Evolutionary conservation across 2,113 vertebrate genomes (phyloP), one percentile per base, ranked within the genome.

Genomic region (Aegotheles bennettii): DNA sequence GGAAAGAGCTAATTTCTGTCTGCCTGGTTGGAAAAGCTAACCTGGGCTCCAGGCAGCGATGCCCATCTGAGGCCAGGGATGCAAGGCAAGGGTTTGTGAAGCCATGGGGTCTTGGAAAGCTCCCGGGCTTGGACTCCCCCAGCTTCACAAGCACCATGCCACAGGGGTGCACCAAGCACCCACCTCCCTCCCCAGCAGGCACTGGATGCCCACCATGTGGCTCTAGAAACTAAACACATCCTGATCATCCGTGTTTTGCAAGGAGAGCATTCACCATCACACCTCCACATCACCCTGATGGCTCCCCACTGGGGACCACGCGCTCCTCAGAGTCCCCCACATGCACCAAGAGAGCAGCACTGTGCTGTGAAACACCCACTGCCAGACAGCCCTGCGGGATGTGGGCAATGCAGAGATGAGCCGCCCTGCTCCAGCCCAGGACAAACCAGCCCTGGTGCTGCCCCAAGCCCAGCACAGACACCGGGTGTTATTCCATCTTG

Each of bases 171-270:
- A 28, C 16, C 24, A 9, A 42, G 26, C 18, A 31, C 40, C 38
- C 51, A 40, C 6, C 9, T 48, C 33, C 13, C 9, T 47, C 47
- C 24, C 1, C 0, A 0, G 7, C n/a, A n/a, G n/a, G n/a, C n/a
- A n/a, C n/a, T n/a, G n/a, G n/a, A n/a, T n/a, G n/a, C 13, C 20
- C 40, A 23, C 60, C 26, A 16, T 1, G 0, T 0, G 0, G 21
- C 64, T 53, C 84, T 42, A 59, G 26, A 51, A 40, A 25, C 28
- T 2, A 11, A 1, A 24, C 12, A 40, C 3, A 0, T 0, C 2
- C 47, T 3, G 2, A 33, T 64, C 4, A 2, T 11, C 40, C 2
- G 1, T 1, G 0, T 43, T 45, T 36, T 25, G 11, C 28, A n/a
- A 17, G 59, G 50, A 20, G 17, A 11, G 11, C 23, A 26, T 31